Conservation (phyloP, 37 sponge, comb jelly and placozoan species). For the Lycopodina hypogea region DNA sequence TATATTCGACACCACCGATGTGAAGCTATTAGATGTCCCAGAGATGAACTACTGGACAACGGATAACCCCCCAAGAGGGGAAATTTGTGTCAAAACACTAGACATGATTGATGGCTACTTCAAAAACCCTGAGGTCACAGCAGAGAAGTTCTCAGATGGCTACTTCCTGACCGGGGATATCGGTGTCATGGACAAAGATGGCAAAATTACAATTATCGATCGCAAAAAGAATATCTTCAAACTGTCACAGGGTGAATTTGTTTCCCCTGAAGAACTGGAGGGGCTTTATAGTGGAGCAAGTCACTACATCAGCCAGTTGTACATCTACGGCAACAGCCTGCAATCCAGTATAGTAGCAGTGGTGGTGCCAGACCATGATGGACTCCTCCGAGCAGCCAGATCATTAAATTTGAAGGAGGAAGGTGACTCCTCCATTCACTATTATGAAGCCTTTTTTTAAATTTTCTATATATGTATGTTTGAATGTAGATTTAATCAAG, state of each 20-base stretch:
- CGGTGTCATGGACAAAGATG: constrained; percentile 29
- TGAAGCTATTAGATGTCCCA: constrained; percentile 64
- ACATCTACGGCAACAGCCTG: constrained; percentile 39
- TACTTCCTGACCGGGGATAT: constrained; percentile 71
- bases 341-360: constrained; percentile 51
- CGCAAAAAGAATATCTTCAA: constrained; percentile 72
- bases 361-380: constrained; percentile 34
- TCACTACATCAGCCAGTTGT: constrained; percentile 45
- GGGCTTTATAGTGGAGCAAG: constrained; percentile 29
- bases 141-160: constrained; percentile 63
- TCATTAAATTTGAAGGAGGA: neutral
- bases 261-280: constrained; percentile 58
- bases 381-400: neutral
- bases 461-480: neutral
- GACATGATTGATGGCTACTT: constrained; percentile 58
- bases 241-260: constrained; percentile 70
- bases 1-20: neutral
- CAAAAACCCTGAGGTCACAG: constrained; percentile 54
- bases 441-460: neutral
- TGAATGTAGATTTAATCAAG: neutral
- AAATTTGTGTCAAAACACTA: constrained; percentile 53
- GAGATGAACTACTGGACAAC: constrained; percentile 67
- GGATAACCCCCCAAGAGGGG: constrained; percentile 65
- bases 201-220: constrained; percentile 19
- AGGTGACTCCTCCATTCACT: neutral